A percentile compares a stretch with the other conserved stretches of the same genome.
These are phyloP conservation scores for Aramus guarauna DNA, from an alignment of 2,113 vertebrate genomes.

Conservation along the genomic window DNA sequence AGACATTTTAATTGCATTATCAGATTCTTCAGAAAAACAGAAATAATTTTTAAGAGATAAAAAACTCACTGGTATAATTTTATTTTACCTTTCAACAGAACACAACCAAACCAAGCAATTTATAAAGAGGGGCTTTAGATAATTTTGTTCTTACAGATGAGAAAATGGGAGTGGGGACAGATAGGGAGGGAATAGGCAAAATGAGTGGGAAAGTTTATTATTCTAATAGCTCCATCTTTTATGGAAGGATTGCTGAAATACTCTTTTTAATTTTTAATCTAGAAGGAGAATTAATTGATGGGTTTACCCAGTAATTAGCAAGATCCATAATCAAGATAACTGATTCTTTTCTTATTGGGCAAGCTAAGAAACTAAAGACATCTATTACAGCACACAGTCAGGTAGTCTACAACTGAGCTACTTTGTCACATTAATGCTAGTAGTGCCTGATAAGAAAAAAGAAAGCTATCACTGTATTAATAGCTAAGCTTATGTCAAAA, in stretches of 20 bases:
- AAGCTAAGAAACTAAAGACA: neutral
- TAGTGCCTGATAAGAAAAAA: neutral
- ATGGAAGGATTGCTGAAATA: neutral
- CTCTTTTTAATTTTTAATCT: conserved; percentile 6
- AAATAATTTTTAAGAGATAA: neutral
- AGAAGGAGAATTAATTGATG: conserved; percentile 22
- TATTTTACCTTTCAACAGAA: neutral
- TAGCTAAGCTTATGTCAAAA: neutral
- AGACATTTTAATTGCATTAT: neutral
- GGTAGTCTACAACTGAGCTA: neutral
- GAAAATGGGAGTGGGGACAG: neutral
- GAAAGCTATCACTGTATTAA: neutral
- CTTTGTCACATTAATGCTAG: neutral
- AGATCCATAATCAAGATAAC: conserved; percentile 47
- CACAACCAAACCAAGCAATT: neutral
- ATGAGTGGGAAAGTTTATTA: neutral
- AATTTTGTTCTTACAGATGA: neutral
- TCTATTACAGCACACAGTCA: neutral
- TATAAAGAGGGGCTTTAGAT: neutral
- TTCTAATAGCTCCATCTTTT: neutral
- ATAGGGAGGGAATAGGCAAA: neutral
- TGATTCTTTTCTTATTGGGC: conserved; percentile 22
- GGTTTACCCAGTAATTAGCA: conserved; percentile 30
- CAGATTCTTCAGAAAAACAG: neutral
- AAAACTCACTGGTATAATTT: neutral